Evolutionary conservation across 1,140 invertebrate genomes (phyloP).

Genomic region (Drosophila ogumai): DNA sequence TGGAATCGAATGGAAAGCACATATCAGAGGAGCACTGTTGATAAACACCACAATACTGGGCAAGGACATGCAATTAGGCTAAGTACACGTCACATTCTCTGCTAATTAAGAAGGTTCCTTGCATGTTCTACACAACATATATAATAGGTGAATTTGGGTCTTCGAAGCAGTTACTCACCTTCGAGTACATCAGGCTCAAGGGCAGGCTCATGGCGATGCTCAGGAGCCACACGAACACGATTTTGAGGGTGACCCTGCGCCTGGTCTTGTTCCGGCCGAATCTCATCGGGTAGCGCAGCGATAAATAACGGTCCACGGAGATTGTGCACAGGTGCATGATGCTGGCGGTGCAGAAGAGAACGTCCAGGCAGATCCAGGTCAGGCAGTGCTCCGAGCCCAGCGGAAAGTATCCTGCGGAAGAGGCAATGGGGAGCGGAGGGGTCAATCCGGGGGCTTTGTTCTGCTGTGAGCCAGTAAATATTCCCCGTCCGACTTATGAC

Average conservation of each 20-base stretch:
- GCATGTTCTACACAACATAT: neutral
- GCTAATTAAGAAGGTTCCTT: no score
- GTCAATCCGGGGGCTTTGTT: constrained; percentile 6
- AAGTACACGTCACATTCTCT: constrained; percentile 5
- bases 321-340: constrained; percentile 98
- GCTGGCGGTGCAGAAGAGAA: constrained; percentile 97
- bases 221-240: constrained; percentile 95
- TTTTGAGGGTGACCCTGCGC: constrained; percentile 93
- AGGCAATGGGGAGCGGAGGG: neutral
- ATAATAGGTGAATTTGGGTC: neutral
- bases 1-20: constrained; percentile 84
- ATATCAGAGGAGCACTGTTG: constrained; percentile 6
- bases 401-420: constrained; percentile 91
- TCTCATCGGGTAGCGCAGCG: constrained; percentile 93
- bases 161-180: constrained; percentile 86
- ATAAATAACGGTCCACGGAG: constrained; percentile 95
- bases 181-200: constrained; percentile 94
- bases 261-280: constrained; percentile 96
- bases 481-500: constrained; percentile 36
- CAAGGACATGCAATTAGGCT: constrained; percentile 3
- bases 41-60: neutral
- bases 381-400: constrained; percentile 92
- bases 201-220: constrained; percentile 95
- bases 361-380: constrained; percentile 95
- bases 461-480: constrained; percentile 30